These are phyloP conservation scores for Caenorhabditis remanei DNA, from an alignment of 1,140 invertebrate species.

Conservation along the genomic window DNA sequence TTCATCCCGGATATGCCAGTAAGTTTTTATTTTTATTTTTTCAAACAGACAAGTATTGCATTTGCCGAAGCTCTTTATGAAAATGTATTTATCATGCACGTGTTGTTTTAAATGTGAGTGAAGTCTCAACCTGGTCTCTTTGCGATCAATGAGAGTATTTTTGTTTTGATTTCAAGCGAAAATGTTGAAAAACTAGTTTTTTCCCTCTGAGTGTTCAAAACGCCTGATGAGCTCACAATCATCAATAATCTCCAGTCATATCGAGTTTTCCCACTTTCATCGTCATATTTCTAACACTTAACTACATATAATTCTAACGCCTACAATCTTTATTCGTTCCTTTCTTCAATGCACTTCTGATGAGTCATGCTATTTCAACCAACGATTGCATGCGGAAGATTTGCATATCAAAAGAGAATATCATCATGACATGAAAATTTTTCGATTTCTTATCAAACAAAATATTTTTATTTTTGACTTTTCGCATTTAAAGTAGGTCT, in stretches of 20 bases:
- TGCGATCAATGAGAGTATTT: too few species aligned
- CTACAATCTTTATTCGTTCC: background rate
- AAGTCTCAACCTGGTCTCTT: too few species aligned
- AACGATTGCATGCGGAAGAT: background rate
- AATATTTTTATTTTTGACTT: background rate
- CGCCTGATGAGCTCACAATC: too few species aligned
- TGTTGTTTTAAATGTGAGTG: too few species aligned
- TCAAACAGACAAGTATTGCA: background rate
- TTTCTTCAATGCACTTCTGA: constrained; percentile 19
- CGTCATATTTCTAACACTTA: too few species aligned
- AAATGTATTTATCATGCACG: too few species aligned
- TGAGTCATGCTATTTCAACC: background rate
- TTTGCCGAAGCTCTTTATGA: too few species aligned
- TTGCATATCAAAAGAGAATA: background rate
- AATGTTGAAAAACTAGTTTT: too few species aligned
- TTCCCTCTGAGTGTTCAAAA: too few species aligned
- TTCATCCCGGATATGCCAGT: constrained; percentile 22
- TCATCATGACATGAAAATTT: background rate
- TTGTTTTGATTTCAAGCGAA: too few species aligned
- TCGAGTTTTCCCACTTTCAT: too few species aligned
- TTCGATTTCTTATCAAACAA: background rate
- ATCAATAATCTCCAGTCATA: too few species aligned
- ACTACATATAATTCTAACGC: background rate
- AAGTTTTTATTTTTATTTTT: constrained; percentile 1
- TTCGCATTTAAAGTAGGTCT: background rate